Evolutionary conservation across 2,888 invertebrate genomes (phyloP), one percentile per base, ranked within the genome.

Genomic region (Thalpophila matura): DNA sequence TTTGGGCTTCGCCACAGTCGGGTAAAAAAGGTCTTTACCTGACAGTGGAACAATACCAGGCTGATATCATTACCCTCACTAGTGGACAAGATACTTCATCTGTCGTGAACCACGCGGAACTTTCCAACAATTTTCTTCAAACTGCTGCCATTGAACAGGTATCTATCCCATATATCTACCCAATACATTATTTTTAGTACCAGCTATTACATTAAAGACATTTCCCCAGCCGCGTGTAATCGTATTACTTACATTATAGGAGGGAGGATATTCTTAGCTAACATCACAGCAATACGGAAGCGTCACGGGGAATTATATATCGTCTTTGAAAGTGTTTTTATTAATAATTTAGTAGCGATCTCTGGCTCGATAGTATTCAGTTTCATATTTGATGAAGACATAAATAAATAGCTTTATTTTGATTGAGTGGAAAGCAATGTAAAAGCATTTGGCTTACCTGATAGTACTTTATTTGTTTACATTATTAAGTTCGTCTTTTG

Each of bases 321-420:
- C 29, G 63, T 10, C 46, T 67, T 46, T 12, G 3, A 16, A 43
- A 68, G 26, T 66, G 59, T 47, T 67, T 40, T 37, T 51, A 27
- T 68, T 57, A 56, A 66, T 73, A 68, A 73, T 66, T 51, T 18
- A 37, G 37, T 14, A 51, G 33, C 31, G 33, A 31, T 27, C 35
- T 33, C 7, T 3, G 12, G 24, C 18, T 49, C 45, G 35, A 66
- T 66, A 46, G 46, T 56, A 56, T 72, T 43, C 51, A 18, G 4
- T 31, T 69, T 35, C 61, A 64, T 64, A 70, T 69, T 64, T 43
- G 35, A 69, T 42, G 42, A 42, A 31, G 42, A 7, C n/a, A n/a
- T 35, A 14, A 37, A 47, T n/a, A 29, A 43, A 62, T 20, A 24
- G 29, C 40, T 45, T 26, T 18, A n/a, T 16, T 16, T 35, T 26